phyloP scores from a whole-genome alignment of 2,888 invertebrate species.

The Apantesis nais region DNA sequence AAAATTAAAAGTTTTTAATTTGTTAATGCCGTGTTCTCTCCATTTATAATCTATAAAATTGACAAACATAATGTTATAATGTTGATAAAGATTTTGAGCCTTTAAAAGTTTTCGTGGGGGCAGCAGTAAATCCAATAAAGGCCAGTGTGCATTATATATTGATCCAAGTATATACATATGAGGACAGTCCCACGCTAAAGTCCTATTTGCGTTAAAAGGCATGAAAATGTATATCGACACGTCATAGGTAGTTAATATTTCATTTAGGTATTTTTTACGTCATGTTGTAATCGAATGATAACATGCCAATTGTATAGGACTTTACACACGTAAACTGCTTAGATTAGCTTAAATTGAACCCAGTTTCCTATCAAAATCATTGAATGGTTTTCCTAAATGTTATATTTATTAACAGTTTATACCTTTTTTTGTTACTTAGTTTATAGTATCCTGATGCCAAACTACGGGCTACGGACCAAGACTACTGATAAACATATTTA shows the following conservation, averaged over 20 bases:
- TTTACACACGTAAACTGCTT: no score
- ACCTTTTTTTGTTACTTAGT: no score
- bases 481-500: no score
- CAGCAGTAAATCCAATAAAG: constrained; percentile 1
- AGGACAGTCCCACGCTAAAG: background rate
- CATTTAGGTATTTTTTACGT: background rate
- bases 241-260: background rate
- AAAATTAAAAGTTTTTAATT: no score
- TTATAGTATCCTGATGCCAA: no score
- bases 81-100: background rate
- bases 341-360: background rate
- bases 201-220: background rate
- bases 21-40: no score
- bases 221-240: background rate
- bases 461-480: no score
- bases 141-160: background rate
- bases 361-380: background rate
- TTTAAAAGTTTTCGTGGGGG: background rate
- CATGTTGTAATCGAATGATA: background rate
- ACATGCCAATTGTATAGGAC: background rate
- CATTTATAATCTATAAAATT: background rate
- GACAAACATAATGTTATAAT: background rate
- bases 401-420: background rate
- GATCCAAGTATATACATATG: background rate
- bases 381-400: background rate